phyloP scores from a whole-genome alignment of 2,797 vertebrate species.

The Chaetodon trifasciatus region DNA sequence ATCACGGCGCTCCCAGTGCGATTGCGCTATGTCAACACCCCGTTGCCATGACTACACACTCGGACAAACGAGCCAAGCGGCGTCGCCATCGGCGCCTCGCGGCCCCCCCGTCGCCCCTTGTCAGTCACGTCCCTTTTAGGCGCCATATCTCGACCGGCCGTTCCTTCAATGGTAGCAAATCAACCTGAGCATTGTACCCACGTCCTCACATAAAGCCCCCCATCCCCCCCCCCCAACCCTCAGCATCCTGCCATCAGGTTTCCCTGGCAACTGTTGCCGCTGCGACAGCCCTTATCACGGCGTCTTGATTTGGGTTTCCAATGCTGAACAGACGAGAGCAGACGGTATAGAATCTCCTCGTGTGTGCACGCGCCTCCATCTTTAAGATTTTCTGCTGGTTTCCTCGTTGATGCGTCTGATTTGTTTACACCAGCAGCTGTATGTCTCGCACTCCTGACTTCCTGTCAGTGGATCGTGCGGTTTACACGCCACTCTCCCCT shows the following conservation, averaged over 20 bases:
- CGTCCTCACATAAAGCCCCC: constrained; percentile 60
- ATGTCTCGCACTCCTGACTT: constrained; percentile 49
- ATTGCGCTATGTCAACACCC: constrained; percentile 81
- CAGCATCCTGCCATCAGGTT: constrained; percentile 83
- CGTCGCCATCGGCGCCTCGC: constrained; percentile 57
- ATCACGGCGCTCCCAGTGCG: constrained; percentile 72
- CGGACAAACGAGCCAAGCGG: constrained; percentile 73
- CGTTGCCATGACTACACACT: constrained; percentile 80
- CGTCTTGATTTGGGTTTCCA: constrained; percentile 76
- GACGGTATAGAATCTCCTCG: constrained; percentile 48
- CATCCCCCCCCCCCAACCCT: constrained; percentile 23
- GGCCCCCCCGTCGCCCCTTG: constrained; percentile 52
- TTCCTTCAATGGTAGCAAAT: constrained; percentile 70
- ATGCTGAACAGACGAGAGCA: constrained; percentile 77
- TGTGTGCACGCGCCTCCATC: constrained; percentile 1
- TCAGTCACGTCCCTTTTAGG: constrained; percentile 63
- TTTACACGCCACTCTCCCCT: constrained; percentile 42
- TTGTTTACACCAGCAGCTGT: constrained; percentile 46
- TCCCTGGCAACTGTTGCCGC: constrained; percentile 87
- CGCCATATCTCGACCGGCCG: constrained; percentile 55
- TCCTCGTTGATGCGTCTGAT: constrained; percentile 37
- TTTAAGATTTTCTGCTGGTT: background rate
- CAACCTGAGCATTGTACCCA: constrained; percentile 66
- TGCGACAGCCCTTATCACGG: constrained; percentile 80
- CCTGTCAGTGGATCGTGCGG: constrained; percentile 35